Base-by-base conservation (phyloP, 1,140 invertebrate genomes). In the Fopius arisanus region DNA sequence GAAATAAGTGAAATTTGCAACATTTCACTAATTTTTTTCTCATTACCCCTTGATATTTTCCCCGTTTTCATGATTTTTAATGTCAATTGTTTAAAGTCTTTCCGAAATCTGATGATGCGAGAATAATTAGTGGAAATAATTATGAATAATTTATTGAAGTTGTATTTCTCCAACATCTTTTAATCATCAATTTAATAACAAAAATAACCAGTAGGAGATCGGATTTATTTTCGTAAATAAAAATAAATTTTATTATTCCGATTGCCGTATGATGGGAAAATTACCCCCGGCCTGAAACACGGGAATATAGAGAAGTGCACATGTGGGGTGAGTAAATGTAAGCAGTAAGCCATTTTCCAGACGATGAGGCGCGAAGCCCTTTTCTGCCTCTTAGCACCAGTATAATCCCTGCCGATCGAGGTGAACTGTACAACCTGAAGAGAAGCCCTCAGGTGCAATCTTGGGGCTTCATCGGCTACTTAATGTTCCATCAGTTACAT, bases 281-380 rank as follows among this genome's bases (percentile, higher is more conserved):
- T 40, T 29, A 48, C 33, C 21, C 19, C 40, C 21, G 3, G 16
- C 16, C 65, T 2, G 12, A 68, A n/a, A 68, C 33, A 29, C 37
- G 65, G 26, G 29, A 6, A 31, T 33, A 33, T n/a, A 41, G 41
- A 14, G 16, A 29, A 37, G 48, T 28, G 73, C 26, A 40, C 26
- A 67, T 70, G 69, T 4, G 67, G 77, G 43, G 72, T 77, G 78
- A 73, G 84, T 83, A 83, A 86, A 83, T 86, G 82, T 84, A 84
- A 86, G 85, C 85, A 80, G 84, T 88, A 88, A 88, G 86, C 87
- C 84, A 88, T 88, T 88, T 88, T 88, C 87, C 87, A 88, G 86
- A 88, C 87, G 86, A 88, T 88, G 86, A 88, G 83, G 84, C 86
- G 86, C 85, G 87, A 88, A 88, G 87, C 87, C 87, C 75, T 78